phyloP scores from a whole-genome alignment of 2,113 vertebrate genomes.

The Aepyceros melampus region DNA sequence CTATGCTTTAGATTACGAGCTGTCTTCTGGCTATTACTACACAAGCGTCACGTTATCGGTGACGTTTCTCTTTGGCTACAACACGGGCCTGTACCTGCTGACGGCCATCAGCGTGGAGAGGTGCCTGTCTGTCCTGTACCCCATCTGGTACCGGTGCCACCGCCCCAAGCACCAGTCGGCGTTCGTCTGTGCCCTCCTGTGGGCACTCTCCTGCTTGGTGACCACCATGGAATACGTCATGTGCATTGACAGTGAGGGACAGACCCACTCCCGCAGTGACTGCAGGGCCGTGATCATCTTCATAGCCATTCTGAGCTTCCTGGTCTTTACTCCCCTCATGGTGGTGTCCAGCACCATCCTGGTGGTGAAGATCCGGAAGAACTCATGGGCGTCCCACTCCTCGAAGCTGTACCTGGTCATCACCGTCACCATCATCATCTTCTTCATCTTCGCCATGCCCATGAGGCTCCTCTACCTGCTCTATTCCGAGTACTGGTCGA shows the following conservation, averaged over 20 bases:
- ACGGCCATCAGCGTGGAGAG: constrained; percentile 67
- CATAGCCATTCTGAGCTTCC: constrained; percentile 54
- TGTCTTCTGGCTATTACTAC: constrained; percentile 31
- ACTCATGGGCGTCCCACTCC: background rate
- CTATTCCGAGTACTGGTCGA: constrained; percentile 40
- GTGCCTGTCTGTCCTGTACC: constrained; percentile 64
- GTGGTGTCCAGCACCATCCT: constrained; percentile 62
- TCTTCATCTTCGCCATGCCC: constrained; percentile 72
- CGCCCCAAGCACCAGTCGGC: constrained; percentile 70
- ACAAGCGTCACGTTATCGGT: constrained; percentile 52
- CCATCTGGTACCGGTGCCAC: constrained; percentile 59
- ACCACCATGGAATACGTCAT: constrained; percentile 60
- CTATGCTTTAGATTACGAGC: constrained; percentile 26
- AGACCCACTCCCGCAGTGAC: background rate
- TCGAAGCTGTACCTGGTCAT: constrained; percentile 68
- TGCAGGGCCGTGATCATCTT: constrained; percentile 52
- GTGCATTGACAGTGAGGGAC: constrained; percentile 42
- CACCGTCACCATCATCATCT: constrained; percentile 39
- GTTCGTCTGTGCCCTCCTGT: constrained; percentile 4
- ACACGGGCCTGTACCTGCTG: constrained; percentile 70
- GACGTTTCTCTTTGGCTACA: constrained; percentile 63
- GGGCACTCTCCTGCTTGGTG: constrained; percentile 55
- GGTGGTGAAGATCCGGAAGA: constrained; percentile 62
- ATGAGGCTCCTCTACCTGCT: constrained; percentile 46
- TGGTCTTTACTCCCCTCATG: constrained; percentile 58